Conservation (phyloP, 2,113 vertebrate species). For the Syngnathoides biaculeatus region DNA sequence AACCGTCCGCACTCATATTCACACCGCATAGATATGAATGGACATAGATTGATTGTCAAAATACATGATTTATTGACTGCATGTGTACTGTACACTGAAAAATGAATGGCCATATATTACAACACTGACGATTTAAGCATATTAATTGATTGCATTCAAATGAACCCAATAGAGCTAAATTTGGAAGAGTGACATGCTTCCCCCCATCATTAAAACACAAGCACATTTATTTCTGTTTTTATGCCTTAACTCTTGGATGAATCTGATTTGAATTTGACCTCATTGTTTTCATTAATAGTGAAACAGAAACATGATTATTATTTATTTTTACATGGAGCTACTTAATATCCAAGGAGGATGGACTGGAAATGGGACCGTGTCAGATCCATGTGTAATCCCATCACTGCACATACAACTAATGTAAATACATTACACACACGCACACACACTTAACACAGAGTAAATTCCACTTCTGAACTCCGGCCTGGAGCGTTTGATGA, state of each 20-base stretch:
- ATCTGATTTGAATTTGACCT: background rate
- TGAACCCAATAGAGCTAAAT: constrained; percentile 19
- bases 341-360: constrained; percentile 12
- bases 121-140: constrained; percentile 2
- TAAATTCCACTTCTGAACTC: constrained; percentile 34
- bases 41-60: too few species aligned
- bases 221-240: constrained; percentile 15
- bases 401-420: constrained; percentile 19
- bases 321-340: constrained; percentile 11
- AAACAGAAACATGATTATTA: constrained; percentile 16
- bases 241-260: constrained; percentile 6
- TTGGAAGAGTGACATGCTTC: constrained; percentile 30
- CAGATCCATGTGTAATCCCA: constrained; percentile 34
- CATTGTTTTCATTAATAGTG: constrained; percentile 43
- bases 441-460: constrained; percentile 2
- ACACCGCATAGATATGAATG: background rate
- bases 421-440: constrained; percentile 19
- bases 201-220: constrained; percentile 17
- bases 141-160: constrained; percentile 26
- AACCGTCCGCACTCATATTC: background rate
- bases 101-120: too few species aligned
- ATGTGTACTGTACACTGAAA: background rate
- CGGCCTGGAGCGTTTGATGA: constrained; percentile 37
- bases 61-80: too few species aligned
- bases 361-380: constrained; percentile 54